A percentile compares a stretch with the other conserved stretches of the same genome.
Conservation (phyloP, 2,797 vertebrate species). For the Centroberyx gerrardi region DNA sequence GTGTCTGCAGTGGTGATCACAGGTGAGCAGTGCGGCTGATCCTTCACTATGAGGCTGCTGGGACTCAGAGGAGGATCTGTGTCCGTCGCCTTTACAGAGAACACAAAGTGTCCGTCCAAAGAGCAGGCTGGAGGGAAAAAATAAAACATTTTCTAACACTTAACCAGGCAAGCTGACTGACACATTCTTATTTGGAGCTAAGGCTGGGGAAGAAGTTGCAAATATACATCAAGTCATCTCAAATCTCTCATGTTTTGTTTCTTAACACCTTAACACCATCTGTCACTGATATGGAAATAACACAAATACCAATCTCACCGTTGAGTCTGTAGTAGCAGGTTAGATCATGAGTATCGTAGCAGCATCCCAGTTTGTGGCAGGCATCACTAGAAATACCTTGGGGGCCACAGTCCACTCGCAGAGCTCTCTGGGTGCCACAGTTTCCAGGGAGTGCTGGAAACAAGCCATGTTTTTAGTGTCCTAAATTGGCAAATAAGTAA, state of each 20-base stretch:
- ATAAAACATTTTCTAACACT: not conserved
- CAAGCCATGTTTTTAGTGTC: not conserved
- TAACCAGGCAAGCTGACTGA: not conserved
- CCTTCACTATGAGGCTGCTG: conserved; percentile 65
- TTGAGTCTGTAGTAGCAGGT: conserved; percentile 79
- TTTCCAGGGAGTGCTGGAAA: conserved; percentile 52
- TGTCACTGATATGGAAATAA: not conserved
- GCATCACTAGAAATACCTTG: conserved; percentile 38
- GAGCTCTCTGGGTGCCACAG: conserved; percentile 55
- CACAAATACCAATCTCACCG: conserved; percentile 49
- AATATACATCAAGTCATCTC: no score
- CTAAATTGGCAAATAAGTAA: not conserved
- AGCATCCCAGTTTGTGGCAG: conserved; percentile 77
- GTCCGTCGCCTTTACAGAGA: conserved; percentile 71
- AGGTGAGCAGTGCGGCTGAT: conserved; percentile 72
- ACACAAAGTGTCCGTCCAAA: conserved; percentile 82
- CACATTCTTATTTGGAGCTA: not conserved
- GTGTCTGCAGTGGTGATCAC: conserved; percentile 58
- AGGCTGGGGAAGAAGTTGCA: not conserved
- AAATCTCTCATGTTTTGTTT: not conserved
- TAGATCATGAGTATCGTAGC: conserved; percentile 56
- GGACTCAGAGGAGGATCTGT: conserved; percentile 49
- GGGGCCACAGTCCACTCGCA: conserved; percentile 71
- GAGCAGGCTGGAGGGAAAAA: conserved; percentile 74
- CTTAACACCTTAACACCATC: not conserved